Evolutionary conservation across 1,140 invertebrate species (phyloP).

Genomic region (Drosophila nikananu): DNA sequence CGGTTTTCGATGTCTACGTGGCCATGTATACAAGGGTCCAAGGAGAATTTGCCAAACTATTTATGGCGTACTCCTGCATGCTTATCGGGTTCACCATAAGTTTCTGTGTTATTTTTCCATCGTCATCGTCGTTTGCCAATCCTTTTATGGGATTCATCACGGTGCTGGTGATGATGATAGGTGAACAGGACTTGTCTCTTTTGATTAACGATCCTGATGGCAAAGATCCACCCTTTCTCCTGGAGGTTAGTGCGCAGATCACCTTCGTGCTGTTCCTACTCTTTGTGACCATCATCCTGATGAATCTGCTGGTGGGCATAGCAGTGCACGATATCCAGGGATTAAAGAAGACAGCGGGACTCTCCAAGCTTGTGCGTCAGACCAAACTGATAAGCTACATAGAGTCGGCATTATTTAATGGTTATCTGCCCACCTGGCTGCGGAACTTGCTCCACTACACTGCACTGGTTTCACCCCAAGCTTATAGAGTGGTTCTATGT

Average conservation of each 20-base stretch:
- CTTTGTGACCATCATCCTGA: constrained; percentile 92
- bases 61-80: constrained; percentile 93
- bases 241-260: constrained; percentile 90
- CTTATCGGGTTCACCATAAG: constrained; percentile 94
- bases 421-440: constrained; percentile 90
- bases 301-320: constrained; percentile 93
- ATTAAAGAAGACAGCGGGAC: constrained; percentile 90
- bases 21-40: constrained; percentile 95
- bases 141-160: constrained; percentile 92
- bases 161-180: constrained; percentile 95
- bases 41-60: constrained; percentile 93
- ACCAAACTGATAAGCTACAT: constrained; percentile 92
- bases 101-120: constrained; percentile 94
- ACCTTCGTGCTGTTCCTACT: constrained; percentile 91
- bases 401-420: constrained; percentile 89
- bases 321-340: constrained; percentile 93
- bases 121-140: constrained; percentile 91
- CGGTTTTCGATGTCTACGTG: constrained; percentile 94
- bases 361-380: constrained; percentile 91
- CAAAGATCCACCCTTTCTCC: constrained; percentile 87
- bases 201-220: constrained; percentile 88
- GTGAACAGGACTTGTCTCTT: constrained; percentile 91
- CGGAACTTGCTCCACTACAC: constrained; percentile 90
- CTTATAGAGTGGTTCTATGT: constrained; percentile 91
- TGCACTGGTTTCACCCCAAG: constrained; percentile 91